phyloP scores from a whole-genome alignment of 2,888 invertebrate genomes.

The Hypomecis atomaria region DNA sequence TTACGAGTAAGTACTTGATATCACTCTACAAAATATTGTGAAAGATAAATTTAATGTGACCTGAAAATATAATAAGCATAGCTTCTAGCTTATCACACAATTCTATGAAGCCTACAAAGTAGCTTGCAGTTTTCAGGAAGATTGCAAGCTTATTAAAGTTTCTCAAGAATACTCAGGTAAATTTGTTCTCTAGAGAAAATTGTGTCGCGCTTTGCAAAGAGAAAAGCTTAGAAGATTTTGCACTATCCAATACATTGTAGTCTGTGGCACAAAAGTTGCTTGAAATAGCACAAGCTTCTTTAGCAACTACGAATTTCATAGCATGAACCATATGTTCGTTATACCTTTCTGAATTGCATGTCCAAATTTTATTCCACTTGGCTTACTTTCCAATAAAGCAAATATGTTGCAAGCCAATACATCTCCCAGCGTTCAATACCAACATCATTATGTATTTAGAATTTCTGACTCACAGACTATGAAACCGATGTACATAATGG shows the following conservation, averaged over 20 bases:
- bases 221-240: background rate
- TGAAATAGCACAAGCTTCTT: background rate
- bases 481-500: constrained; percentile 18
- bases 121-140: background rate
- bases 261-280: background rate
- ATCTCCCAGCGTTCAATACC: background rate
- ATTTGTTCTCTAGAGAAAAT: background rate
- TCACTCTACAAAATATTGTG: too few relatives aligned
- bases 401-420: constrained; percentile 2
- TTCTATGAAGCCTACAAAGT: constrained; percentile 1
- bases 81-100: background rate
- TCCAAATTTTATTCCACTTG: background rate
- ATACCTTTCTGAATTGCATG: too few relatives aligned
- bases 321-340: too few relatives aligned
- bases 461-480: constrained; percentile 10
- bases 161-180: background rate
- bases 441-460: constrained; percentile 10
- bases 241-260: background rate
- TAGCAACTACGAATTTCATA: too few relatives aligned
- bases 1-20: background rate
- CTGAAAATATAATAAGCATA: background rate
- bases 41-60: too few relatives aligned
- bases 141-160: constrained; percentile 5
- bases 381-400: background rate
- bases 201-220: background rate